Base-by-base conservation (phyloP, 2,888 invertebrate genomes). In the Synanthedon myopaeformis region DNA sequence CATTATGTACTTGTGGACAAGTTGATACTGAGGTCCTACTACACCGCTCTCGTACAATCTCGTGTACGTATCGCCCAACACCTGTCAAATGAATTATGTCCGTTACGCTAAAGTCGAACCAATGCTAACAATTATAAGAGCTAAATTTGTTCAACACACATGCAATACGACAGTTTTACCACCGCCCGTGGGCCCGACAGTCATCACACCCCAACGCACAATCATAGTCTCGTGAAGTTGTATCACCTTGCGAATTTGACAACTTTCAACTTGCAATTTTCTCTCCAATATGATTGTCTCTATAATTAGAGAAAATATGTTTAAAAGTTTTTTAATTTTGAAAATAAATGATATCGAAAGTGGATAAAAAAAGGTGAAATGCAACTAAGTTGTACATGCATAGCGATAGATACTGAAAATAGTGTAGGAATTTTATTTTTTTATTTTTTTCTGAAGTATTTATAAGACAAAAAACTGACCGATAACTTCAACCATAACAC, bases 191-290 rank as follows among this genome's bases (percentile, higher is more conserved):
- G 96, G 96, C 0, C 96, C 96, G 0, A 96, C 96, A 58, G 96
- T 79, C 96, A 97, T 96, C 1, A 96, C 96, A 3, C 96, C 96
- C 90, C 96, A 96, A 14, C 96, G 89, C 3, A 96, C 96, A 59
- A 93, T 92, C 94, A 96, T 94, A 0, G 96, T 96, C 74, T 96
- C 96, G 69, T 95, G 94, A 10, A 96, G 82, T 72, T 97, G 96
- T 58, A 96, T 94, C 14, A 93, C 90, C 85, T 95, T 95, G 49
- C 85, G 84, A 42, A 94, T 89, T 74, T 93, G 92, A 63, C 90
- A 89, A 0, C 66, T 61, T 60, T 93, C 92, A 0, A 92, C 82
- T 72, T 96, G 94, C 4, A 93, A 76, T 58, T 90, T 91, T 17
- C 85, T 83, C 4, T 90, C 88, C 49, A 88, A 67, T 57, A 92